Evolutionary conservation across 2,888 invertebrate genomes (phyloP).

Genomic region (Heliothis peltigera): DNA sequence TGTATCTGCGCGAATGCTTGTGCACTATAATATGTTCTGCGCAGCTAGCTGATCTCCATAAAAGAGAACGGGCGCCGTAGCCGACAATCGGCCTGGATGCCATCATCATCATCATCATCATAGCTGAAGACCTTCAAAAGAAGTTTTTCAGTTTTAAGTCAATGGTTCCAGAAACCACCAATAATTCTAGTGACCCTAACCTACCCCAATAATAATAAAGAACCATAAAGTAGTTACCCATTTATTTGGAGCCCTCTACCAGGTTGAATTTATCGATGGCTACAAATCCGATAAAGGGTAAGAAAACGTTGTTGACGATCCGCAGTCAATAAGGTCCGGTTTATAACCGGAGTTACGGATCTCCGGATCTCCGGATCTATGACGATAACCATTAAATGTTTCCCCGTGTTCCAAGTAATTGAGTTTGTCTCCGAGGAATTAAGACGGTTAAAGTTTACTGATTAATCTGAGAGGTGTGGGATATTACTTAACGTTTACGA

Average conservation of each 20-base stretch:
- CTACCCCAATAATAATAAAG: too few relatives aligned
- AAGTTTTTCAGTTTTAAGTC: too few relatives aligned
- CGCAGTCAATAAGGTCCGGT: conserved; percentile 40
- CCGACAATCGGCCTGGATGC: too few relatives aligned
- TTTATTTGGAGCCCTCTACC: conserved; percentile 28
- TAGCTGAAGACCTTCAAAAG: neutral
- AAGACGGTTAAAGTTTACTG: conserved; percentile 50
- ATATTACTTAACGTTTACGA: conserved; percentile 7
- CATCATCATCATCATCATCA: too few relatives aligned
- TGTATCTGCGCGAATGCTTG: too few relatives aligned
- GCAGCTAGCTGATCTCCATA: too few relatives aligned
- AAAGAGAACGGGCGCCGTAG: too few relatives aligned
- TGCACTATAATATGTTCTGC: too few relatives aligned
- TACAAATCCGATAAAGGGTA: conserved; percentile 18
- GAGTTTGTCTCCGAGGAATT: conserved; percentile 41
- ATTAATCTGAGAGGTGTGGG: conserved; percentile 39
- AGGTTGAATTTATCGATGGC: conserved; percentile 23
- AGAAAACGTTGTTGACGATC: conserved; percentile 31
- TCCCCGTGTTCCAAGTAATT: conserved; percentile 44
- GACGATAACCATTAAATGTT: conserved; percentile 36
- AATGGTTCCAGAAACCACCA: too few relatives aligned
- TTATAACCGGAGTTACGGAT: conserved; percentile 36
- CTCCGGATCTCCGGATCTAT: conserved; percentile 28
- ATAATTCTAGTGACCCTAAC: too few relatives aligned
- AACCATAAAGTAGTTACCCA: neutral